Evolutionary conservation across 2,797 vertebrate genomes (phyloP).

Genomic region (Ctenochaetus hawaiiensis): DNA sequence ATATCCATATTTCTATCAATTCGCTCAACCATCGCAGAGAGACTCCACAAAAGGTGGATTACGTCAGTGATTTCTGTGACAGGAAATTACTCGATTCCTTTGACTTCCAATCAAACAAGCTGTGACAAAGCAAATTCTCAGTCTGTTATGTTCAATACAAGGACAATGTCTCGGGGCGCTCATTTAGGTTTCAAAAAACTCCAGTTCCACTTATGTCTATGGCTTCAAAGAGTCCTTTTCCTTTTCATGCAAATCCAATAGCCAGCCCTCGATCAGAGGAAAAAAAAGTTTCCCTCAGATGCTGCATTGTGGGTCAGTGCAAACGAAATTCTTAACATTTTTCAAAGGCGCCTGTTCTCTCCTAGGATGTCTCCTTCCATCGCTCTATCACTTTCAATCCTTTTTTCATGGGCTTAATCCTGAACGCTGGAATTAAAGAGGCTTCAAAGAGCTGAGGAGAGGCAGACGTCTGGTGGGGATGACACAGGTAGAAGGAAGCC

Average conservation of each 20-base stretch:
- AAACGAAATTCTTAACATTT: conserved; percentile 71
- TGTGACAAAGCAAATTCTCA: conserved; percentile 58
- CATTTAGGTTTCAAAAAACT: conserved; percentile 70
- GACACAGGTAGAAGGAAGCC: conserved; percentile 73
- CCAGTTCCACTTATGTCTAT: conserved; percentile 56
- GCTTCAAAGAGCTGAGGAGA: conserved; percentile 77
- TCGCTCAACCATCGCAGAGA: conserved; percentile 32
- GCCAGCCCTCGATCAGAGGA: conserved; percentile 35
- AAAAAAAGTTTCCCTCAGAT: conserved; percentile 74
- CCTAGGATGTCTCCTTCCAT: conserved; percentile 65
- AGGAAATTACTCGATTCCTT: conserved; percentile 51
- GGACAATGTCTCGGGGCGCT: conserved; percentile 58
- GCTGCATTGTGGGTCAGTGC: conserved; percentile 75
- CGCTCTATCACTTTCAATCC: conserved; percentile 72
- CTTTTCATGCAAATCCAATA: conserved; percentile 74
- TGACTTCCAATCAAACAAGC: conserved; percentile 49
- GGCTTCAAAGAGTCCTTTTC: conserved; percentile 77
- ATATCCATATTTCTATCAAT: conserved; percentile 48
- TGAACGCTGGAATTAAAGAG: conserved; percentile 72
- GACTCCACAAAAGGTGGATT: conserved; percentile 60
- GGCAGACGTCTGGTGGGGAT: conserved; percentile 55
- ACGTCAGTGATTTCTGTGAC: conserved; percentile 47
- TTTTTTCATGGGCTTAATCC: conserved; percentile 72
- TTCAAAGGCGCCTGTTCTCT: conserved; percentile 71
- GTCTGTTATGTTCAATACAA: conserved; percentile 30